A percentile compares a stretch with the other conserved stretches of the same genome.
Conservation (phyloP, 2,888 invertebrate genomes). For the Xylocampa areola region DNA sequence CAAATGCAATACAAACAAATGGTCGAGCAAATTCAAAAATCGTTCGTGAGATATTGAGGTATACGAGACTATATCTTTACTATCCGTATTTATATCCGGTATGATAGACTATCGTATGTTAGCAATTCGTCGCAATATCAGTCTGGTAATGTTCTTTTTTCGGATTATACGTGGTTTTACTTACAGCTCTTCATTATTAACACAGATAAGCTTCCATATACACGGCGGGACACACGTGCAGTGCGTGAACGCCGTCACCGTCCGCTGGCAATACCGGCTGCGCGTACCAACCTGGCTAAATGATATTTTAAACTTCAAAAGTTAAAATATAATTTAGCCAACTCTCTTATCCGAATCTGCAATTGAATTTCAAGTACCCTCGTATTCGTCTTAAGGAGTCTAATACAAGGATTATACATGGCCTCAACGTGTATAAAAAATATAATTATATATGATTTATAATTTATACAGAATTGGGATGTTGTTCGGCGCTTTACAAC, state of each 20-base stretch:
- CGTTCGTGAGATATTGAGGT: not conserved
- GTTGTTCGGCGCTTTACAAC: too few species aligned
- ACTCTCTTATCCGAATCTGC: too few species aligned
- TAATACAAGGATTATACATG: too few species aligned
- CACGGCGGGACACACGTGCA: not conserved
- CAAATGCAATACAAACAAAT: not conserved
- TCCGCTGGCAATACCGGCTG: too few species aligned
- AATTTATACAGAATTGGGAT: too few species aligned
- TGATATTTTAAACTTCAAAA: too few species aligned
- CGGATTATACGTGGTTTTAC: slow-evolving; percentile 66
- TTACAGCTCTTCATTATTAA: not conserved
- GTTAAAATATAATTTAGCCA: too few species aligned
- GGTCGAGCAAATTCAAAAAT: not conserved
- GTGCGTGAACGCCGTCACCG: not conserved
- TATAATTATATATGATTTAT: too few species aligned
- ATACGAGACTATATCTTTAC: not conserved
- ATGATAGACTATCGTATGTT: not conserved
- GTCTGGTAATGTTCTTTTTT: not conserved
- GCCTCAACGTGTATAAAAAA: too few species aligned
- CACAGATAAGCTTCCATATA: not conserved
- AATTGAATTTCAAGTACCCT: too few species aligned
- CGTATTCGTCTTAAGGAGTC: too few species aligned
- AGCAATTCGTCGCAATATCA: not conserved
- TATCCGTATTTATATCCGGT: not conserved
- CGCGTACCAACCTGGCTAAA: not conserved